Conservation (phyloP, 1,140 invertebrate genomes). For the Bombus affinis region DNA sequence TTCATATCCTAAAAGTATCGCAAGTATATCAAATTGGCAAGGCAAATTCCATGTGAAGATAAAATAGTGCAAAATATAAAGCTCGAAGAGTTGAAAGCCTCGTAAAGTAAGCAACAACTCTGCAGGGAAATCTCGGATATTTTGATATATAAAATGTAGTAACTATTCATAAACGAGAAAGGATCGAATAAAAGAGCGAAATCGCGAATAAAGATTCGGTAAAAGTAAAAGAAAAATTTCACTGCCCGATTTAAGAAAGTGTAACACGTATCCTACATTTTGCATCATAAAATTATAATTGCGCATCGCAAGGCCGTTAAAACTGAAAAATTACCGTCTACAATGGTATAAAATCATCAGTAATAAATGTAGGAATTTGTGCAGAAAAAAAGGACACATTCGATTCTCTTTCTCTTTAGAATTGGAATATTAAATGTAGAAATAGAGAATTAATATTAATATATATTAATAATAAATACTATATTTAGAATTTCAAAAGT, state of each 20-base stretch:
- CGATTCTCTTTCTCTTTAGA: too few relatives aligned
- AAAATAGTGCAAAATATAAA: neutral
- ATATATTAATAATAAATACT: too few relatives aligned
- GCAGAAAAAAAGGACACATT: too few relatives aligned
- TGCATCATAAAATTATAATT: neutral
- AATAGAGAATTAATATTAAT: too few relatives aligned
- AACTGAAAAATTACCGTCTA: neutral
- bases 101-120: neutral
- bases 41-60: neutral
- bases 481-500: too few relatives aligned
- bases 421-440: too few relatives aligned
- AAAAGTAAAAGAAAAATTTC: neutral
- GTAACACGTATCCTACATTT: neutral
- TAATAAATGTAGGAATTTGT: neutral
- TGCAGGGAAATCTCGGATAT: conserved; percentile 4
- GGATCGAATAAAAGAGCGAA: neutral
- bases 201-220: neutral
- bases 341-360: neutral
- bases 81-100: neutral
- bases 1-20: neutral
- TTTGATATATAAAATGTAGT: neutral
- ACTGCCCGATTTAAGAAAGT: neutral
- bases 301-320: neutral
- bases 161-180: neutral
- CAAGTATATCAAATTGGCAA: neutral